Evolutionary conservation across 2,888 invertebrate genomes (phyloP).

Genomic region (Eurois occulta): DNA sequence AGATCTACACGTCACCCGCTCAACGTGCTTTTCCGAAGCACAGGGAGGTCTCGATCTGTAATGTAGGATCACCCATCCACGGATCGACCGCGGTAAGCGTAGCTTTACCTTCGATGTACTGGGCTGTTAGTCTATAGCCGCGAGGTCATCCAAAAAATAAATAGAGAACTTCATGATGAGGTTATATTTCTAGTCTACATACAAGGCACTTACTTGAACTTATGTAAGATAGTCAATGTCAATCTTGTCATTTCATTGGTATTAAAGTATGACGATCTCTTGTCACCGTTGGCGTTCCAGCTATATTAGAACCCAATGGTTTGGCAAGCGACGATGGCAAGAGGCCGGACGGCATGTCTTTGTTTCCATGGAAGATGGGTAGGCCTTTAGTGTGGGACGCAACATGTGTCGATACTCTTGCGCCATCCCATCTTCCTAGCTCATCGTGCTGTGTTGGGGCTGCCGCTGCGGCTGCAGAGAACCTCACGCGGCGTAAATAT

Average conservation of each 20-base stretch:
- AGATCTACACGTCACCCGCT: neutral
- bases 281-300: too few relatives aligned
- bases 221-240: slow-evolving; percentile 18
- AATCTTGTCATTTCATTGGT: neutral
- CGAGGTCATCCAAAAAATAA: neutral
- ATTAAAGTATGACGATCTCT: neutral
- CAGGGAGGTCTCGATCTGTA: neutral
- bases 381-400: too few relatives aligned
- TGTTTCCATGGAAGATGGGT: too few relatives aligned
- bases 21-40: neutral
- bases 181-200: neutral
- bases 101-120: neutral
- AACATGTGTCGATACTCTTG: too few relatives aligned
- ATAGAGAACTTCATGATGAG: neutral
- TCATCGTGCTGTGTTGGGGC: too few relatives aligned
- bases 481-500: too few relatives aligned
- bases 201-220: neutral
- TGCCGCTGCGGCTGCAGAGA: too few relatives aligned
- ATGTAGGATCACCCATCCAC: neutral
- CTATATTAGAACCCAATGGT: too few relatives aligned
- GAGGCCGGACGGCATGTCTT: too few relatives aligned
- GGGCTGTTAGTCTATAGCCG: neutral
- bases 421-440: too few relatives aligned
- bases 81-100: neutral
- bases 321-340: too few relatives aligned